Percentiles rank a stretch among this genome's conserved stretches.
Conservation (phyloP, 2,113 vertebrate genomes). For the Eidolon helvum region DNA sequence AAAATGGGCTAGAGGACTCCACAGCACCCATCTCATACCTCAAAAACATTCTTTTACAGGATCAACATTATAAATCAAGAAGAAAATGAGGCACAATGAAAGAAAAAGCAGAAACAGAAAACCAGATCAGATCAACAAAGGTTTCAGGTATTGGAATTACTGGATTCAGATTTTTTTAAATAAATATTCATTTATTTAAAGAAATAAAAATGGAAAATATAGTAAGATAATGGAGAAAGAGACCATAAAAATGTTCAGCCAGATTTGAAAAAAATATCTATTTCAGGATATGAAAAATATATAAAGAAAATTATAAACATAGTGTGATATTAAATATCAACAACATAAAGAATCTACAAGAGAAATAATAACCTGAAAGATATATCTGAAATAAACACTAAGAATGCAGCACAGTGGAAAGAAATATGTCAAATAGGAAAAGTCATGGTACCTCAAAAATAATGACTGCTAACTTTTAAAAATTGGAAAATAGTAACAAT, state of each 20-base stretch:
- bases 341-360: background rate
- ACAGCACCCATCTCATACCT: background rate
- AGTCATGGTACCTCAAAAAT: background rate
- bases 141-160: background rate
- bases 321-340: background rate
- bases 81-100: background rate
- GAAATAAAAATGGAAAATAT: background rate
- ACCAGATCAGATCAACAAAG: background rate
- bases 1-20: background rate
- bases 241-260: background rate
- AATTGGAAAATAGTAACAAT: background rate
- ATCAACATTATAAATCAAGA: background rate
- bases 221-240: background rate
- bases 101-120: background rate
- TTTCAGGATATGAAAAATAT: background rate
- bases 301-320: background rate
- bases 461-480: background rate
- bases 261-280: constrained; percentile 8
- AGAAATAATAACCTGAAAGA: background rate
- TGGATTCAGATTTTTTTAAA: background rate
- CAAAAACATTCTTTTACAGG: background rate
- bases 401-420: background rate
- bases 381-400: background rate
- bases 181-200: background rate
- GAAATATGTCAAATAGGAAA: background rate